Conservation (phyloP, 2,797 vertebrate genomes). For the Cyclura pinguis region DNA sequence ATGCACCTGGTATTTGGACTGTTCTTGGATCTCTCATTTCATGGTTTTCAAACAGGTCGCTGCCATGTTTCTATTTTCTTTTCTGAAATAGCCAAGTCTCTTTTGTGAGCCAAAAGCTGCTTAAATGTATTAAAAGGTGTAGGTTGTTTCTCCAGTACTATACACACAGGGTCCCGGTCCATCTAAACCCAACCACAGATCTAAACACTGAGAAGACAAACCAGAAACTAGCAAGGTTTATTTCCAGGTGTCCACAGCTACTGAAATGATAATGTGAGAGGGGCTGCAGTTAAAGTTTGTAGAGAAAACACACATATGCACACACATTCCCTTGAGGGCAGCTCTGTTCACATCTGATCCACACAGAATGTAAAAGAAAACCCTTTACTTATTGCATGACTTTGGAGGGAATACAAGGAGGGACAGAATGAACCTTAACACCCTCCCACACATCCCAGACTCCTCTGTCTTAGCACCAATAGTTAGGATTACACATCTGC, state of each 20-base stretch:
- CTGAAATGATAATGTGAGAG: background rate
- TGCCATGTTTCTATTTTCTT: background rate
- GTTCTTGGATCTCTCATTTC: background rate
- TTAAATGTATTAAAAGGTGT: background rate
- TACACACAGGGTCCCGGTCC: no score
- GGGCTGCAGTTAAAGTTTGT: background rate
- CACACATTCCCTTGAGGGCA: background rate
- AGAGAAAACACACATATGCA: background rate
- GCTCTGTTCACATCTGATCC: background rate
- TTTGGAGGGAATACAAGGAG: background rate
- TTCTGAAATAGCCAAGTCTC: background rate
- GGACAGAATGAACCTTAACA: background rate
- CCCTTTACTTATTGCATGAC: background rate
- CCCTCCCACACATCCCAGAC: background rate
- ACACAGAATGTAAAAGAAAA: background rate
- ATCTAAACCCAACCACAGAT: background rate
- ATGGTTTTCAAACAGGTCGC: background rate
- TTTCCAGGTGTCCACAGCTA: background rate
- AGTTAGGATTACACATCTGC: background rate
- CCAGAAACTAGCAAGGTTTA: background rate
- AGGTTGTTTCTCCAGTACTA: background rate
- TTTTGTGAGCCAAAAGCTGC: background rate
- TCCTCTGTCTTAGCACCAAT: slow-evolving; percentile 6
- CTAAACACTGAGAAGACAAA: background rate
- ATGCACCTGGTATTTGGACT: no score